Base-by-base conservation (phyloP, 2,888 invertebrate genomes). In the Meteorus colon region DNA sequence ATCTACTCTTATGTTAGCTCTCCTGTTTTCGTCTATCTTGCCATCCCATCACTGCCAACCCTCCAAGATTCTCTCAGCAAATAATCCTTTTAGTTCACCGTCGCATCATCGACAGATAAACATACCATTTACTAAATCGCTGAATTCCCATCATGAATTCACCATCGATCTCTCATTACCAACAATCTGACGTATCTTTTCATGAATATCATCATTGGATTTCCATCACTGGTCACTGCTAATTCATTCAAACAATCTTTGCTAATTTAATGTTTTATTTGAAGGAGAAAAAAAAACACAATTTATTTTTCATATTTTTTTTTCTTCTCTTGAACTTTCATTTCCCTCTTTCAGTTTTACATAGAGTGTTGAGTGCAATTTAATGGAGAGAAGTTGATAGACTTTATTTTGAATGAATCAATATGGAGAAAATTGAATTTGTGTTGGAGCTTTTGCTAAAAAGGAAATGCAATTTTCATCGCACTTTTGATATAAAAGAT, bases 401-500 rank as follows among this genome's bases (percentile, higher is more conserved):
- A 27, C 45, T 27, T 14, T 14, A 24, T 45, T 62, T 62, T 24
- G 31, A 29, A 60, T 72, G n/a, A 63, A 41, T 72, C 29, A 48
- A 19, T 55, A 19, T 55, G 10, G 34, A 63, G 31, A n/a, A 31
- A 73, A 66, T 65, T 73, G 31, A n/a, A 16, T 45, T 65, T 73
- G 51, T 24, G 10, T 12, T 6, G 41, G 41, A 63, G 73, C 59
- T 65, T 73, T 55, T 51, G 31, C 59, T 19, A 2, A 34, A n/a
- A 14, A n/a, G 10, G 34, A 41, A 74, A 74, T 62, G 65, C 51
- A 77, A 79, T 74, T 77, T 76, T n/a, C 74, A 51, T 74, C 48
- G 71, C 62, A 59, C 72, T 68, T 29, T 65, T 67, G 59, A 63
- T 76, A 77, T 70, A 77, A 76, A 77, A 75, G 77, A 76, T 73